Evolutionary conservation across 2,888 invertebrate species (phyloP), one percentile per base, ranked within the genome.

Genomic region (Morpho helenor): DNA sequence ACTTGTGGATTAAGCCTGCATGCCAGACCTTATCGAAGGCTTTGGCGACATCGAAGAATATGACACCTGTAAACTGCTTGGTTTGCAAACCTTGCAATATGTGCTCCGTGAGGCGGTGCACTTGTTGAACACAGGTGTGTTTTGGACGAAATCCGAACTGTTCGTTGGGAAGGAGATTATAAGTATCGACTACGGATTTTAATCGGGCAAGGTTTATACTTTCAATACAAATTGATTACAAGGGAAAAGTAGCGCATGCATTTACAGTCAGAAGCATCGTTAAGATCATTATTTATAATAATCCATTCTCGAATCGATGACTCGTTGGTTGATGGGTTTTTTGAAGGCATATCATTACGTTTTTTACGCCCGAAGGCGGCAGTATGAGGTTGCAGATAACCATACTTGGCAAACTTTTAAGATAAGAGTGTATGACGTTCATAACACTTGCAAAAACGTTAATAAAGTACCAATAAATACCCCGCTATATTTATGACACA

Each of bases 361-460:
- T 57, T 54, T 52, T 56, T 50, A 50, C 57, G 53, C 57, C 57
- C 49, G 51, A 49, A 52, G 45, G 49, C 43, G 41, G 31, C 31
- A 56, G 50, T 49, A 50, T 42, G 54, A 57, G 57, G 45, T 61
- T 61, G 53, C 53, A 58, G 52, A 57, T 55, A 46, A 23, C 57
- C 57, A 9, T 43, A 43, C n/a, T 8, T n/a, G 43, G 43, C 6
- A n/a, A n/a, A 43, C 43, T 43, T 43, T 3, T 9, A 9, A 9
- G 8, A 43, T 43, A n/a, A 9, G n/a, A 43, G 8, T 7, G 5
- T 7, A n/a, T 9, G 8, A 43, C 43, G n/a, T 43, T 43, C 43
- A 43, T 8, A 7, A 43, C n/a, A 43, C 8, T 43, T 4, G 3
- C 8, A 43, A n/a, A 43, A 43, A 43, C 3, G n/a, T 43, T n/a